These are phyloP conservation scores for Syngnathus rostellatus DNA, from an alignment of 2,797 vertebrate species.

Conservation along the genomic window DNA sequence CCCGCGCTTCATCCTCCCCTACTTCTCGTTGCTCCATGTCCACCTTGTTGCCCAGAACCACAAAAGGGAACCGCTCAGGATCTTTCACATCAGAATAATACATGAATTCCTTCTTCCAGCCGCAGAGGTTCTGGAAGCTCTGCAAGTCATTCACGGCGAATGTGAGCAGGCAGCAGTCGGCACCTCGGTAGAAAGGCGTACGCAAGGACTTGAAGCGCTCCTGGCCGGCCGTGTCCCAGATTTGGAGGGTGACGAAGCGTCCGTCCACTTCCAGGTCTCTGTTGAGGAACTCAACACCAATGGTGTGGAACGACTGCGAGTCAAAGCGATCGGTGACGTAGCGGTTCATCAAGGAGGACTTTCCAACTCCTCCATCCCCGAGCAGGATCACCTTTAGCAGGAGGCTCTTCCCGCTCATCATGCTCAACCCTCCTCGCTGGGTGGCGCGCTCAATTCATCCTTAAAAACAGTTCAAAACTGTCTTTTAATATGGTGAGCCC, in stretches of 20 bases:
- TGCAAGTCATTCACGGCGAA: constrained; percentile 92
- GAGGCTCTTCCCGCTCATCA: constrained; percentile 90
- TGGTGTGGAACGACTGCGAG: constrained; percentile 96
- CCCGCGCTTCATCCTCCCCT: constrained; percentile 81
- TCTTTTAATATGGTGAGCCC: neutral
- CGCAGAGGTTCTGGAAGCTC: constrained; percentile 91
- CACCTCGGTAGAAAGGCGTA: constrained; percentile 93
- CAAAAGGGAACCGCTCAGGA: constrained; percentile 89
- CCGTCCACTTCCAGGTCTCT: constrained; percentile 94
- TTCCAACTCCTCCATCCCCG: constrained; percentile 95
- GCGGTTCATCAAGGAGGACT: constrained; percentile 98
- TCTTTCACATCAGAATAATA: constrained; percentile 90
- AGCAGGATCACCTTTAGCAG: constrained; percentile 94
- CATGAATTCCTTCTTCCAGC: constrained; percentile 97
- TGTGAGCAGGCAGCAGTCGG: constrained; percentile 95
- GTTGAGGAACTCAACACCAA: constrained; percentile 96
- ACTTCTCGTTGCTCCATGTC: constrained; percentile 88
- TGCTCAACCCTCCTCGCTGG: constrained; percentile 47
- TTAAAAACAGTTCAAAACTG: constrained; percentile 13
- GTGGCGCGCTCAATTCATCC: constrained; percentile 40
- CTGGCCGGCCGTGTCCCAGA: constrained; percentile 97
- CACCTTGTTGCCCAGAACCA: constrained; percentile 94
- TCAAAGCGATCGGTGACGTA: constrained; percentile 97
- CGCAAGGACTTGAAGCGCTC: constrained; percentile 95
- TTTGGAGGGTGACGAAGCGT: constrained; percentile 91